Base-by-base conservation (phyloP, 2,113 vertebrate genomes). In the Anarhynchus alexandrinus region DNA sequence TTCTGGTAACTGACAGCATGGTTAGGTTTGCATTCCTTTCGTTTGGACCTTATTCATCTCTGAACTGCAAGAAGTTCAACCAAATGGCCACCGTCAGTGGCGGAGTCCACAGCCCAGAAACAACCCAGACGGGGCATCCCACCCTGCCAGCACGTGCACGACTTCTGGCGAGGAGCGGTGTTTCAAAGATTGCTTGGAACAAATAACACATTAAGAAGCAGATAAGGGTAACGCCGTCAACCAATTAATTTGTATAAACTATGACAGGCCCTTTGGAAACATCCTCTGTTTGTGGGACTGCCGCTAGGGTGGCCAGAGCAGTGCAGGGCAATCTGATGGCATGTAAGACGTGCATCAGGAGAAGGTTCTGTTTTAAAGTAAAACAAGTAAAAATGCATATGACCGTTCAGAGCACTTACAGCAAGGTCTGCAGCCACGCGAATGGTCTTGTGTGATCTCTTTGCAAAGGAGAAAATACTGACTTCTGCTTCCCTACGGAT, bases 141-240 rank as follows among this genome's bases (percentile, higher is more conserved):
- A 38, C 32, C 12, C 47, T 49, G 27, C 58, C 70, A 55, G 20
- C 8, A 18, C 0, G 0, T 36, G 20, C 2, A 4, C 32, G n/a
- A 55, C 32, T 71, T 76, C 29, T 70, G 54, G 23, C 34, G 40
- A 69, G 67, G 4, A 61, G 20, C 2, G 2, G 3, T 17, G 17
- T 61, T 90, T 88, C 40, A 36, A 15, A 62, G 43, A 29, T 51
- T 42, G 6, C 34, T 72, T 71, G 36, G 14, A 38, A 49, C 18
- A 42, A 61, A 6, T 10, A 61, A 59, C 9, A 29, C 9, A 2
- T 13, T 30, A 51, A 27, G 21, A 80, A 36, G 7, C 4, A 7
- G 5, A 12, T 74, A 34, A 72, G 3, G 3, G 26, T 59, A 83
- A 61, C 11, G 5, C 13, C 62, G 27, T 30, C 34, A 83, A 17